A percentile compares a stretch with the other conserved stretches of the same genome.
These are phyloP conservation scores for Chironomus tepperi DNA, from an alignment of 1,140 invertebrate species.

Conservation along the genomic window DNA sequence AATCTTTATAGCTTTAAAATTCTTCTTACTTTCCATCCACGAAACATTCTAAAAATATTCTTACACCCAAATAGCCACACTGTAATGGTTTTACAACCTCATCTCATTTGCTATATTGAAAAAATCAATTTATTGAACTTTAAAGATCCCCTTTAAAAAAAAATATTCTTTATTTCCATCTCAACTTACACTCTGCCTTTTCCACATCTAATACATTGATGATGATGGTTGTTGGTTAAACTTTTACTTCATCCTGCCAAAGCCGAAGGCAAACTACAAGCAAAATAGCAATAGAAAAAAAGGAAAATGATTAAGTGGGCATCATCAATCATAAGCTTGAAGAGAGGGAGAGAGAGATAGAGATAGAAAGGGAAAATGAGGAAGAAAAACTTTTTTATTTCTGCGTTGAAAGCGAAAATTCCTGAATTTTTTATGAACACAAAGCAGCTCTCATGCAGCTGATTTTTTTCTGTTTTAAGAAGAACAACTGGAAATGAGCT, in stretches of 20 bases:
- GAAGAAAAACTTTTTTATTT: neutral
- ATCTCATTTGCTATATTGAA: neutral
- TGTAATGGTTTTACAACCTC: neutral
- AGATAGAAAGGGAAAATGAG: neutral
- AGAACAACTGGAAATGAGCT: neutral
- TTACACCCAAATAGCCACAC: too few relatives aligned
- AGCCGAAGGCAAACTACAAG: neutral
- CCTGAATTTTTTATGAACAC: neutral
- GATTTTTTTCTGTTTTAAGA: neutral
- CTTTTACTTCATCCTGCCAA: too few relatives aligned
- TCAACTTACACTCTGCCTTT: too few relatives aligned
- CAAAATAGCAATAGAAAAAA: neutral
- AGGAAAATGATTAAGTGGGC: conserved; percentile 1
- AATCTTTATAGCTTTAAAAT: too few relatives aligned
- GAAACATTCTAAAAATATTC: neutral
- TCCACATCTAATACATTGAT: too few relatives aligned
- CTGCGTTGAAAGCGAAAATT: neutral
- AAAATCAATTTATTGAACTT: neutral
- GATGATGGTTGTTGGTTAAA: too few relatives aligned
- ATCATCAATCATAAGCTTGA: neutral
- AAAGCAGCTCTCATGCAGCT: neutral
- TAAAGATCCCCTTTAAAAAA: neutral
- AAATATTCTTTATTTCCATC: too few relatives aligned
- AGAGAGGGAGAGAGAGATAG: neutral
- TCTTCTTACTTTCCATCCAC: neutral